These are phyloP conservation scores for Oryctolagus cuniculus DNA, from an alignment of 2,113 vertebrate species.

Conservation along the genomic window mOryCun1.1 NC_091436.1:6197501-6198000, in stretches of 20 bases:
- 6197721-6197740: neutral
- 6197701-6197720: neutral
- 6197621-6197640: neutral
- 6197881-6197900: neutral
- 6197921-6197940: neutral
- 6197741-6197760: conserved; percentile 42
- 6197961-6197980: rapidly evolving
- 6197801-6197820: conserved; percentile 31
- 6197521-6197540: no score
- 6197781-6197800: neutral
- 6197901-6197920: rapidly evolving
- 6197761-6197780: neutral
- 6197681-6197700: neutral
- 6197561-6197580: neutral
- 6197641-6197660: neutral
- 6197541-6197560: neutral
- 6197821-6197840: conserved; percentile 57
- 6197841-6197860: neutral
- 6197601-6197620: rapidly evolving
- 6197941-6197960: neutral
- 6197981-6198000: neutral
- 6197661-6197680: neutral
- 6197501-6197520: neutral
- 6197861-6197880: neutral
- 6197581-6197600: neutral